Conservation (phyloP, 35 echinoderm and acorn worm species). For the Ptychodera flava region DNA sequence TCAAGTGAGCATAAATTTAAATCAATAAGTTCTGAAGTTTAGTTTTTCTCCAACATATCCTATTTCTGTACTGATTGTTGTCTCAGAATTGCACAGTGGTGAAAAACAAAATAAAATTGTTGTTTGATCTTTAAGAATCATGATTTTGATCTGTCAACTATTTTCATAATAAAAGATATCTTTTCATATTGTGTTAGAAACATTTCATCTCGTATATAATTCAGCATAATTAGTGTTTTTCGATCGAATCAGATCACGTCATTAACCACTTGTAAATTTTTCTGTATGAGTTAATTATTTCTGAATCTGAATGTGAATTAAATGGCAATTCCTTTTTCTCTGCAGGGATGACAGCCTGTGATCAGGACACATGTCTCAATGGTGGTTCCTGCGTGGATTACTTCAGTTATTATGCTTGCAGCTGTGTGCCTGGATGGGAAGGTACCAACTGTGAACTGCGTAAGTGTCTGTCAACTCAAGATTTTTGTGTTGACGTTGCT, state of each 20-base stretch:
- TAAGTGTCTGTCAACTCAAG: conserved; percentile 7
- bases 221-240: too few relatives aligned
- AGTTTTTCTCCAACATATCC: not conserved
- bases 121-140: not conserved
- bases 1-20: not conserved
- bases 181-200: too few relatives aligned
- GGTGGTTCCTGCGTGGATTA: not conserved
- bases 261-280: not conserved
- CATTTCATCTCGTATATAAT: too few relatives aligned
- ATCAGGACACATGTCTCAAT: not conserved
- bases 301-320: not conserved
- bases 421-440: not conserved
- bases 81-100: not conserved
- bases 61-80: not conserved
- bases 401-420: not conserved
- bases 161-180: too few relatives aligned
- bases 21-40: not conserved
- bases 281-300: not conserved
- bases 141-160: too few relatives aligned
- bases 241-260: too few relatives aligned
- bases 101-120: not conserved
- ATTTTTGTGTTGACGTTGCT: too few relatives aligned
- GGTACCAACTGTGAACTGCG: not conserved
- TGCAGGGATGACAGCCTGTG: not conserved
- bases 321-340: not conserved